Base-by-base conservation (phyloP, 2,797 vertebrate species). In the Anisognathus igniventris region DNA sequence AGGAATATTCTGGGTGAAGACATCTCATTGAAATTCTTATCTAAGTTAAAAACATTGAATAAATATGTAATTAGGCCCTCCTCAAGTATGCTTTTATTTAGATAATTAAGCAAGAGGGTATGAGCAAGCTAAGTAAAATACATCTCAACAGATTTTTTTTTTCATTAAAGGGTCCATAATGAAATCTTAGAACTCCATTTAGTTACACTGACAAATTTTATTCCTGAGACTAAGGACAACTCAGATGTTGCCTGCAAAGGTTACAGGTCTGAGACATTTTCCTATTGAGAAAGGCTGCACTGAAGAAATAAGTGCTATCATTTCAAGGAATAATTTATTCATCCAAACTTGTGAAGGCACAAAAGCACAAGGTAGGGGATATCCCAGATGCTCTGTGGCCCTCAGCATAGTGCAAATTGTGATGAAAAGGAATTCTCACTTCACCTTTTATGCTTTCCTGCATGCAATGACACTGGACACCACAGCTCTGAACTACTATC, bases 261-360 rank as follows among this genome's bases (percentile, higher is more conserved):
- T 78, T 57, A 40, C 9, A 13, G 40, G 31, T 11, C 31, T 80
- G 57, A 57, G 50, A 77, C 31, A 31, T 42, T 57, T 61, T 6
- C 19, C 85, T 61, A 8, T 23, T 75, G 58, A 72, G 33, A 72
- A 90, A 58, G 23, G 33, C 42, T 78, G 20, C 23, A 22, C 31
- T 64, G 22, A 62, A 93, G 30, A 67, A n/a, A n/a, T 35, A 92
- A 81, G 44, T 16, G 27, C 33, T 30, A 64, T 80, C 31, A 61
- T 83, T 94, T 89, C 35, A 79, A 91, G 57, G 27, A 94, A 64
- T 85, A 89, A 82, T n/a, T 89, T 17, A 20, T 61, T 83, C 16
- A 75, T 40, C 30, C 31, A 51, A 88, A 81, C 81, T 62, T 22
- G 30, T 42, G 42, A 77, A 84, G 39, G 23, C 35, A 77, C 42